Evolutionary conservation across 2,113 vertebrate genomes (phyloP), one percentile per base, ranked within the genome.

Genomic region (Rhipidura dahli): DNA sequence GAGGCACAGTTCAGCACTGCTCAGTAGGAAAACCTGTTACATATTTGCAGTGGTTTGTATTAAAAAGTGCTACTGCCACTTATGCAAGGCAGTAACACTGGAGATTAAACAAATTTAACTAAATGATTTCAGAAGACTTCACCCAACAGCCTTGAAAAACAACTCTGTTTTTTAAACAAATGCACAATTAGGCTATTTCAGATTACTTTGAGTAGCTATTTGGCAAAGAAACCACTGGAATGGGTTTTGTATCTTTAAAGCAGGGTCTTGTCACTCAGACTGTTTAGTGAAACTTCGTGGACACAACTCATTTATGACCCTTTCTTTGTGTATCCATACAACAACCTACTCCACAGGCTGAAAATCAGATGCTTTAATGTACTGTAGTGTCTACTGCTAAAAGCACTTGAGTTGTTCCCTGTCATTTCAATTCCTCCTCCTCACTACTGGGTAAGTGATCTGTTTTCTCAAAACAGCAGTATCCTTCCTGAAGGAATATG

Each of bases 401-500:
- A 90, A 72, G 88, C 56, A 93, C 83, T 97, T 73, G 80, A 90
- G 82, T 81, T 95, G 71, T 42, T 96, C 90, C 83, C 71, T 90
- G 90, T 94, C 93, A 94, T 86, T 90, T 86, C 92, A 95, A 94
- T 93, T 92, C 95, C 90, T 88, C 96, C 95, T 92, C 73, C 90
- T 93, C 93, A 87, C 79, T 92, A 91, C 91, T 80, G 87, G 85
- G 82, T 95, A 96, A 90, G 73, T 89, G 90, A 96, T 76, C 82
- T 86, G 91, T 90, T 89, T 94, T 88, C 84, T 94, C 81, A 93
- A 86, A 90, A 89, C 89, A 87, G 91, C 96, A 97, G 87, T 94
- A 97, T 85, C 92, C 96, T 97, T 97, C 94, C 92, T 96, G 91
- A 97, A 97, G 84, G 73, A 97, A 91, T 95, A 94, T 97, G 97